phyloP scores from a whole-genome alignment of 2,888 invertebrate species.

The Erpobdella octoculata region DNA sequence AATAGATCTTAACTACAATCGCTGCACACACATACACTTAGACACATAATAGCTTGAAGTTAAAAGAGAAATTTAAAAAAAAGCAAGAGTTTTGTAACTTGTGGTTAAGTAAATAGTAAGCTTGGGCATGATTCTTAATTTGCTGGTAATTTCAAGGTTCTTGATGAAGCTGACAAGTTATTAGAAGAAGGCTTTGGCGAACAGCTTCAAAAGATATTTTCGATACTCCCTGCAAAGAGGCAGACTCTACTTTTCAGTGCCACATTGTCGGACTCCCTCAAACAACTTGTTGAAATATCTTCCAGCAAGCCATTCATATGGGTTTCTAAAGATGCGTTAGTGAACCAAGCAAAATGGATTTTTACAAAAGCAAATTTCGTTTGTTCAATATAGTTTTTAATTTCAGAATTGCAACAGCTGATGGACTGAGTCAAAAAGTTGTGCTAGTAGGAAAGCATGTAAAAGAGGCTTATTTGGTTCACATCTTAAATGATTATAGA shows the following conservation, averaged over 20 bases:
- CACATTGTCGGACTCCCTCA: slow-evolving; percentile 75
- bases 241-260: slow-evolving; percentile 86
- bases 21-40: neutral
- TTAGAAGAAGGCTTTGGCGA: slow-evolving; percentile 56
- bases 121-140: neutral
- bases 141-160: slow-evolving; percentile 61
- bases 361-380: neutral
- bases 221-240: slow-evolving; percentile 67
- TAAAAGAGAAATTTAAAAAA: neutral
- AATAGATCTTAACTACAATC: neutral
- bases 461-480: slow-evolving; percentile 80
- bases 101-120: neutral
- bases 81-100: no score
- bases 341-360: neutral
- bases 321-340: slow-evolving; percentile 58
- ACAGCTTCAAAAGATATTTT: slow-evolving; percentile 65
- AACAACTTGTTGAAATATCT: slow-evolving; percentile 62
- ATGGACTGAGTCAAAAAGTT: slow-evolving; percentile 80
- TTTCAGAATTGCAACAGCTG: slow-evolving; percentile 67
- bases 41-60: neutral
- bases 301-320: slow-evolving; percentile 57
- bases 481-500: slow-evolving; percentile 57
- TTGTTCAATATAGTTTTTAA: neutral
- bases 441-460: slow-evolving; percentile 82
- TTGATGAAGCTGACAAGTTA: slow-evolving; percentile 92